Base-by-base conservation (phyloP, 1,140 invertebrate genomes). In the Leguminivora glycinivorella region DNA sequence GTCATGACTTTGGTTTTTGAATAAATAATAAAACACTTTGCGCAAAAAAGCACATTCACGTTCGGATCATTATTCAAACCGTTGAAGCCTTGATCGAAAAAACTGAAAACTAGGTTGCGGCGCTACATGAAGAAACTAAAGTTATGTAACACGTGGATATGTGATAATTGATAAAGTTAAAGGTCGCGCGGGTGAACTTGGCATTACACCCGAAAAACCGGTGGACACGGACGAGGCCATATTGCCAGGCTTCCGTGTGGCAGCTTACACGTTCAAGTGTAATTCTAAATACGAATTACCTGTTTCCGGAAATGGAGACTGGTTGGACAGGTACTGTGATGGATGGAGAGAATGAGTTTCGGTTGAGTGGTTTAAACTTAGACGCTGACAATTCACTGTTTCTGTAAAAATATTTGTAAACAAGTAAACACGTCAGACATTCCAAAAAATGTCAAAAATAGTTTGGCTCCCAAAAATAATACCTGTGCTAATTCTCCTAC, bases 151-250 rank as follows among this genome's bases (percentile, higher is more conserved):
- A 52, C 9, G 29, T n/a, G 31, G 63, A 58, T 34, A 70, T 63
- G 40, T 67, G 66, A 56, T 34, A 47, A 29, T 56, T 56, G 19
- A 52, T 56, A 31, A 56, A 34, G 19, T 22, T 34, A 31, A 56
- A 24, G 60, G 63, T 56, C 63, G 67, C 14, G 70, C 26, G 31
- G 67, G n/a, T 12, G 29, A 71, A 71, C 70, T 67, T 67, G 70
- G 56, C 60, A 71, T 71, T 67, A 67, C 70, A 14, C n/a, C 56
- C 56, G 34, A 24, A 56, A 58, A 70, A 70, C 68, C 68, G 52
- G 68, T 69, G 47, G 47, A 19, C 47, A 52, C 40, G 40, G 40
- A 1, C 47, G 47, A 52, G 47, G 47, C 10, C 47, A 7, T 17
- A 52, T 19, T 22, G 2, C 7, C 43, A 47, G 1, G 19, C 19